Conservation (phyloP, 2,113 vertebrate genomes). For the Psilopogon haemacephalus region DNA sequence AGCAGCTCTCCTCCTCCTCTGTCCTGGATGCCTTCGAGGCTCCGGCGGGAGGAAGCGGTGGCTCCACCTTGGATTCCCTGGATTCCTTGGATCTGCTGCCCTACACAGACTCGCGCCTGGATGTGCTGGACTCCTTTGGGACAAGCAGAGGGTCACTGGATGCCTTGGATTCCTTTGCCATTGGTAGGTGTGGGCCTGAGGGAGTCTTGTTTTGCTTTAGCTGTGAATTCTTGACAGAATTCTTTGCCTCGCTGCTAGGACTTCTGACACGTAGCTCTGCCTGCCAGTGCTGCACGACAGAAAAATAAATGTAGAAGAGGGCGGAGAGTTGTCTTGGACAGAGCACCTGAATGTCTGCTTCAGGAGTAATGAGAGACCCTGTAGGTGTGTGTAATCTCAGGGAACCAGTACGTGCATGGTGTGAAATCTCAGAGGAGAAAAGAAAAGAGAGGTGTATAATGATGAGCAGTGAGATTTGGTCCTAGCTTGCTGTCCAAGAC, state of each 20-base stretch:
- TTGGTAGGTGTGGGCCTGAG: constrained; percentile 56
- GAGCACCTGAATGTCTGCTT: background rate
- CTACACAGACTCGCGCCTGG: constrained; percentile 75
- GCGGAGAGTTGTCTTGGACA: background rate
- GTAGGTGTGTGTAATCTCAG: background rate
- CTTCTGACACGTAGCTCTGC: background rate
- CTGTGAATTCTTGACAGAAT: background rate
- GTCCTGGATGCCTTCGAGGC: constrained; percentile 81
- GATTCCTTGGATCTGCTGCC: constrained; percentile 72
- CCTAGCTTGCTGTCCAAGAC: background rate
- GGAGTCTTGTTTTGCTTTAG: background rate
- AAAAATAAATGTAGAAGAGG: background rate
- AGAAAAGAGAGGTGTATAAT: background rate
- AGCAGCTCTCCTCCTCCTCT: constrained; percentile 79
- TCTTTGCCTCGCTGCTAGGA: background rate
- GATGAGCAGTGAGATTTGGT: background rate
- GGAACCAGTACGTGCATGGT: background rate
- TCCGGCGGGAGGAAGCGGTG: constrained; percentile 42
- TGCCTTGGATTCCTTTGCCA: constrained; percentile 74
- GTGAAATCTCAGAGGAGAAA: background rate
- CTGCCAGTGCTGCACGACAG: background rate
- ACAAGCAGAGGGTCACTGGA: constrained; percentile 72
- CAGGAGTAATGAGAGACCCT: background rate
- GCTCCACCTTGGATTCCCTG: constrained; percentile 67
- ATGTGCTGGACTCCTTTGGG: constrained; percentile 84